phyloP scores from a whole-genome alignment of 2,888 invertebrate species.

The Miltochrista miniata region DNA sequence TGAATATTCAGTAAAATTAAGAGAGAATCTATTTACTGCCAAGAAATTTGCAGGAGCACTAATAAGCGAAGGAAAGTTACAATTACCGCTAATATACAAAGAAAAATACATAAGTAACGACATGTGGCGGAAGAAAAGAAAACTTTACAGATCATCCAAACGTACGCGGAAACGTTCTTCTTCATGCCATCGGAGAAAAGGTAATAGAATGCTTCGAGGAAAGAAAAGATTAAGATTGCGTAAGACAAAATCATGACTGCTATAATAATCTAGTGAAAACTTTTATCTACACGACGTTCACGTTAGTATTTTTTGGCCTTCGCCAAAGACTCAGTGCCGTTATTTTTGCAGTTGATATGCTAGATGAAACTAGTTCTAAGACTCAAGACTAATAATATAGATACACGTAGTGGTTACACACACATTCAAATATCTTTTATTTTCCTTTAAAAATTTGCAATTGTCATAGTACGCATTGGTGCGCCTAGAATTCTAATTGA shows the following conservation, averaged over 20 bases:
- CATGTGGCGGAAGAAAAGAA: slow-evolving; percentile 1
- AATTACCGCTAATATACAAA: background rate
- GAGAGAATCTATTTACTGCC: slow-evolving; percentile 43
- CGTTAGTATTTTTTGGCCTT: too few relatives aligned
- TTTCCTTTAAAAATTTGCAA: too few relatives aligned
- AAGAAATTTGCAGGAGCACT: slow-evolving; percentile 55
- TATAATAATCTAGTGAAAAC: too few relatives aligned
- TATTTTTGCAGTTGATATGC: background rate
- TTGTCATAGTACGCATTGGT: too few relatives aligned
- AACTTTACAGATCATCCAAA: background rate
- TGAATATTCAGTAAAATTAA: slow-evolving; percentile 36
- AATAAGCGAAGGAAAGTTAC: slow-evolving; percentile 33
- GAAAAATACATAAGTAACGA: background rate
- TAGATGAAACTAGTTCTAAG: background rate
- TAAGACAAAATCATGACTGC: too few relatives aligned
- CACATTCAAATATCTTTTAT: too few relatives aligned
- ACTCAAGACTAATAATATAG: background rate
- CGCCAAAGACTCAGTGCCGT: too few relatives aligned
- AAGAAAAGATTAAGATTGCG: background rate
- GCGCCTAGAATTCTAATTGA: too few relatives aligned
- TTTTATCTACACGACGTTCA: too few relatives aligned
- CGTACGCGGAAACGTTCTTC: background rate
- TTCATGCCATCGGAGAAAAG: background rate
- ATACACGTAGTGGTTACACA: background rate
- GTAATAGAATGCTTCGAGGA: background rate